Base-by-base conservation (phyloP, 2,888 invertebrate genomes). In the Melieria omissa region DNA sequence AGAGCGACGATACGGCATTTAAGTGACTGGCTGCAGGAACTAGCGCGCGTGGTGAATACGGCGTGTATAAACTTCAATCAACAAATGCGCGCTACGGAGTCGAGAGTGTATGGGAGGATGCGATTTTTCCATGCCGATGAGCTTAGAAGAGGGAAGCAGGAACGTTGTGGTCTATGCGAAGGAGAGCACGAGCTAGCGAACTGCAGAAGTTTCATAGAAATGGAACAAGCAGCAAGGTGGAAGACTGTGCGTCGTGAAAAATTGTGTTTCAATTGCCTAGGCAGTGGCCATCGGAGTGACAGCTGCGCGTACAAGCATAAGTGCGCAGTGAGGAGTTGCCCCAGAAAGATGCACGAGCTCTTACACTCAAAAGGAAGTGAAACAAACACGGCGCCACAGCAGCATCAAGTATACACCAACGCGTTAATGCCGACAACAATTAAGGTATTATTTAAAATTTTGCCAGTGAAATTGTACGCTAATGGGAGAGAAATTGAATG, bases 391-490 rank as follows among this genome's bases (percentile, higher is more conserved):
- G 10, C 0, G 5, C 44, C 14, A 55, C n/a, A 8, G 5, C 10
- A 14, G 10, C 4, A 16, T 10, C 16, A 52, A 10, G 44, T 14
- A 12, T 14, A 8, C 12, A 7, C 54, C 54, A 10, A 14, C 10
- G 44, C 45, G 12, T 45, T 12, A n/a, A 10, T 14, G n/a, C 9
- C 46, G 14, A 57, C 55, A 45, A 4, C 46, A 46, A 4, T 44
- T 7, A 70, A 69, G 10, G 41, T 70, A 12, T 52, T 75, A 10
- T 75, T 73, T 58, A 66, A 73, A 54, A 73, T 75, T 10, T 9
- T 74, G n/a, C 68, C 76, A 4, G 75, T 74, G 1, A 75, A 62
- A 16, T 52, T 76, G 16, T 70, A 61, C 47, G 71, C 70, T 0
- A 46, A 65, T 47, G 71, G 55, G 6, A 71, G 52, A 29, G 70